Evolutionary conservation across 2,797 vertebrate genomes (phyloP).

Genomic region (Cyclura pinguis): DNA sequence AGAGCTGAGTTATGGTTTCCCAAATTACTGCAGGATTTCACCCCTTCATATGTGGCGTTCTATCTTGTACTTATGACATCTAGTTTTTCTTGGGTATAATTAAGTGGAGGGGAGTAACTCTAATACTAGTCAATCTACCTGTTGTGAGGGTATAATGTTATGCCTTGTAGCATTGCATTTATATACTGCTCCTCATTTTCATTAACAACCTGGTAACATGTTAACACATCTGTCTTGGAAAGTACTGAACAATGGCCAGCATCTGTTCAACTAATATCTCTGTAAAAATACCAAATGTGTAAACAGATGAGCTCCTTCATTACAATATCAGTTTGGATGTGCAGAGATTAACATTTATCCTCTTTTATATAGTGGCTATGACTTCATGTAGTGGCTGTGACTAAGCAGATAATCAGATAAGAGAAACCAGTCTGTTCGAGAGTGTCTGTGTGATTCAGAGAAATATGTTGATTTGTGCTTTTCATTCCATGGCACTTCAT

Average conservation of each 20-base stretch:
- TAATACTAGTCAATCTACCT: neutral
- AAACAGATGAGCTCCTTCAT: neutral
- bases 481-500: conserved; percentile 21
- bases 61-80: neutral
- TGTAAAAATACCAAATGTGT: conserved; percentile 38
- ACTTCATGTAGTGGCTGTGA: neutral
- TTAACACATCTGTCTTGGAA: neutral
- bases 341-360: conserved; percentile 32
- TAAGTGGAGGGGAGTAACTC: neutral
- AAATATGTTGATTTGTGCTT: neutral
- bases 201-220: neutral
- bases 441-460: neutral
- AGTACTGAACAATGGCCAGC: accelerated
- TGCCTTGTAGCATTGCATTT: neutral
- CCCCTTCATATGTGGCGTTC: no score
- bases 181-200: neutral
- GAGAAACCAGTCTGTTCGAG: neutral
- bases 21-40: no score
- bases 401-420: neutral
- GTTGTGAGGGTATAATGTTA: no score
- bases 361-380: conserved; percentile 1
- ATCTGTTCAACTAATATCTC: neutral
- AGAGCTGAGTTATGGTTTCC: neutral
- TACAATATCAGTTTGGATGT: neutral
- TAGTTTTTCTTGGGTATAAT: neutral